Evolutionary conservation across 2,888 invertebrate genomes (phyloP), one percentile per base, ranked within the genome.

Genomic region (Parnassius orleans): DNA sequence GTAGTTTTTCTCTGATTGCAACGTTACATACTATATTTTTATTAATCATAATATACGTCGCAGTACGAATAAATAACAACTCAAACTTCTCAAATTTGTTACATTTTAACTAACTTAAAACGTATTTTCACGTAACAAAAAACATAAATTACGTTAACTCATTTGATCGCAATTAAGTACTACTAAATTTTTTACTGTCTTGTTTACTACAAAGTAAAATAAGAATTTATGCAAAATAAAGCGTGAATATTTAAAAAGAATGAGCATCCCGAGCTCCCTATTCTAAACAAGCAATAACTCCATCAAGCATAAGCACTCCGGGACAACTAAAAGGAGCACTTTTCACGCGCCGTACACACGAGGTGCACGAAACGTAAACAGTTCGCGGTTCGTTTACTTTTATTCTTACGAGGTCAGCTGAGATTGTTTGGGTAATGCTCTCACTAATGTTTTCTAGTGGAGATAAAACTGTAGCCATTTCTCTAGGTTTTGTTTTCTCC

Each of bases 351-450:
- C 56, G 66, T 70, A 74, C 75, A 72, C 73, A 68, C 67, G 66
- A 69, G 71, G 68, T 70, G 71, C 75, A 76, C 71, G 76, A 69
- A 75, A 80, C 70, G 78, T 81, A 83, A 84, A 84, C 81, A 82
- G 69, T 75, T 67, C 69, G 66, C 71, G 74, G 73, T 72, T 75
- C 74, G 80, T 81, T 81, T 79, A 78, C 73, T 74, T 73, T 74
- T 56, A 60, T 60, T 47, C 59, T 63, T 52, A 52, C 52, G 56
- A 61, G 51, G 41, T 47, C 44, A 10, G 51, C 61, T 24, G 63
- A 63, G 59, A 63, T 63, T 63, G 63, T 63, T 63, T 63, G 58
- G 51, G 54, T 51, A 55, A 63, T 63, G 50, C 33, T 54, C 44
- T 48, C 62, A 53, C 58, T 63, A 63, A 63, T 63, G 62, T 54